Evolutionary conservation across 2,888 invertebrate genomes (phyloP).

Genomic region (Himalopsyche anomala): DNA sequence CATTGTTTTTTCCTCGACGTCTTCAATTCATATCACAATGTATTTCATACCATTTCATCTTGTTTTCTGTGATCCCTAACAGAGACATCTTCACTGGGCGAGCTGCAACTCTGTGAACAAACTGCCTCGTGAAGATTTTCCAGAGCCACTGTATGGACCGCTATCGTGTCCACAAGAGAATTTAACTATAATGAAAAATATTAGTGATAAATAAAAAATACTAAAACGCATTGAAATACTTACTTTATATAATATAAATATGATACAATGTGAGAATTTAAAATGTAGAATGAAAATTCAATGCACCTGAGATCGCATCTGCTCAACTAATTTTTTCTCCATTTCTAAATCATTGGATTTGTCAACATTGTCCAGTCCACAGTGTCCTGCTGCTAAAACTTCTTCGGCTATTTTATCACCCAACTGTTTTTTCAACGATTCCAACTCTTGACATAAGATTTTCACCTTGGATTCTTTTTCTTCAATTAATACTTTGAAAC

Average conservation of each 20-base stretch:
- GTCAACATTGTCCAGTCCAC: slow-evolving; percentile 68
- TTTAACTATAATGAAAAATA: slow-evolving; percentile 72
- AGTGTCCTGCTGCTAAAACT: slow-evolving; percentile 69
- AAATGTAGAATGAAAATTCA: neutral
- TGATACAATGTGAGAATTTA: no score
- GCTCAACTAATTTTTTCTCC: slow-evolving; percentile 69
- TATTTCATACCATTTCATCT: slow-evolving; percentile 42
- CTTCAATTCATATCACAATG: no score
- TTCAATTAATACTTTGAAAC: slow-evolving; percentile 77
- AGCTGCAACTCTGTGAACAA: slow-evolving; percentile 82
- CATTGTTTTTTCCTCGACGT: no score
- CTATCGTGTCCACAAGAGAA: slow-evolving; percentile 82
- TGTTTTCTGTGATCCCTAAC: slow-evolving; percentile 72
- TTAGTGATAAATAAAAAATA: neutral
- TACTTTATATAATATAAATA: no score
- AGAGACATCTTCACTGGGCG: slow-evolving; percentile 90
- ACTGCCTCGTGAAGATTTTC: slow-evolving; percentile 84
- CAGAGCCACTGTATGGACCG: slow-evolving; percentile 83
- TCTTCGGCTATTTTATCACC: slow-evolving; percentile 72
- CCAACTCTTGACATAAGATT: slow-evolving; percentile 76
- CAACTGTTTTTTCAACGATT: slow-evolving; percentile 74
- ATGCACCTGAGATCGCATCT: slow-evolving; percentile 72
- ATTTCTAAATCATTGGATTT: slow-evolving; percentile 67
- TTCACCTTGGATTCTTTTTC: slow-evolving; percentile 78
- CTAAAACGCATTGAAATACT: no score